Percentiles rank a stretch among this genome's conserved stretches.
Evolutionary conservation across 2,888 invertebrate genomes (phyloP).

Genomic region (Tenthredo scrophulariae): DNA sequence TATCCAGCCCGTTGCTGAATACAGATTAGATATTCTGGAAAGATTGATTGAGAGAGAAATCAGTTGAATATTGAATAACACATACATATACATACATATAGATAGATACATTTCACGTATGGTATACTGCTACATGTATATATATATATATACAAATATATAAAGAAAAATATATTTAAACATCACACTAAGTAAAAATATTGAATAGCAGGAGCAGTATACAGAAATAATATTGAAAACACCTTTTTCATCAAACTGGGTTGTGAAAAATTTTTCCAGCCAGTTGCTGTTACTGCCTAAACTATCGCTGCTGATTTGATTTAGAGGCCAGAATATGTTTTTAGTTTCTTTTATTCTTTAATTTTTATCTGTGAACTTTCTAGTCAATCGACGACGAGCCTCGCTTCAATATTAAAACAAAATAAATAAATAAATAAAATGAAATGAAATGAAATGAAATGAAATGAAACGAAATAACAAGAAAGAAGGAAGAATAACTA

Average conservation of each 20-base stretch:
- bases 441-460: not conserved
- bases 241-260: not conserved
- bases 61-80: not conserved
- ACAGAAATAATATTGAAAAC: not conserved
- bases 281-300: conserved; percentile 10
- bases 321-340: not conserved
- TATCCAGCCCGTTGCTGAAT: not conserved
- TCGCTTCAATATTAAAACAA: conserved; percentile 50
- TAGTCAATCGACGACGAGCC: conserved; percentile 51
- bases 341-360: not conserved
- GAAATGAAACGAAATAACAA: not conserved
- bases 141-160: not conserved
- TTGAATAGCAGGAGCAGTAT: not conserved
- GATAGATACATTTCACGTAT: conserved; percentile 4
- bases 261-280: not conserved
- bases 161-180: not conserved
- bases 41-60: not conserved
- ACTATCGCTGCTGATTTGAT: not conserved
- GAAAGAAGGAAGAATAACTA: not conserved
- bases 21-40: not conserved
- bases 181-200: not conserved
- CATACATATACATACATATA: not conserved
- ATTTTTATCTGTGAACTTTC: conserved; percentile 38
- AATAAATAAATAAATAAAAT: not conserved
- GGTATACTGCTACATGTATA: not conserved